These are phyloP conservation scores for Pontoporia blainvillei DNA, from an alignment of 2,113 vertebrate species.

Conservation along the genomic window DNA sequence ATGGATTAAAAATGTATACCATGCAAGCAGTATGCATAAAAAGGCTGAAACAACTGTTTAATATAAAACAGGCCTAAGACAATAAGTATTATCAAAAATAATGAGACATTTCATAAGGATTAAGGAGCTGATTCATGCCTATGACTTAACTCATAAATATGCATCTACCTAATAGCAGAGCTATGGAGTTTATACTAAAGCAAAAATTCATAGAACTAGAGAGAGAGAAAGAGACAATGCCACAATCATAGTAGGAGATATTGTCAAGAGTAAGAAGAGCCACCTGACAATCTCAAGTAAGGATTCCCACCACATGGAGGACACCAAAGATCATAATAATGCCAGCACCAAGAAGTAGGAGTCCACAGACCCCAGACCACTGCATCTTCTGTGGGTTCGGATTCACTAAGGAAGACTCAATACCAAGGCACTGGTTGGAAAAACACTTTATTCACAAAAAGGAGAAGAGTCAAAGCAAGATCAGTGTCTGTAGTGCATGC, in stretches of 20 bases:
- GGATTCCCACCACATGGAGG: not conserved
- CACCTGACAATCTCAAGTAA: not conserved
- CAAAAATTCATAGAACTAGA: not conserved
- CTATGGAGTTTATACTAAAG: not conserved
- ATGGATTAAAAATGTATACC: not conserved
- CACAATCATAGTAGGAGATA: not conserved
- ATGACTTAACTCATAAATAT: not conserved
- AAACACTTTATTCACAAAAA: not conserved
- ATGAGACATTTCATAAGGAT: not conserved
- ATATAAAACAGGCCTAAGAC: not conserved
- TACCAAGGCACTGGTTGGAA: not conserved
- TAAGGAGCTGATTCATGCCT: not conserved
- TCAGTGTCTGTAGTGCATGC: not conserved
- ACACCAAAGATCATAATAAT: not conserved
- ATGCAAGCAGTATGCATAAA: not conserved
- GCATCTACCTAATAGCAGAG: not conserved
- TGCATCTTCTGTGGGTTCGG: not conserved
- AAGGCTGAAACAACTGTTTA: not conserved
- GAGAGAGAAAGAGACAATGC: not conserved
- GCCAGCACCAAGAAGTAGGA: not conserved
- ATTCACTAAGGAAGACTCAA: not conserved
- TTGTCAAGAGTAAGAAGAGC: not conserved
- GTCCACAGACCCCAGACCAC: not conserved
- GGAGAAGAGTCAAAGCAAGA: not conserved
- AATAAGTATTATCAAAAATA: not conserved